These are phyloP conservation scores for Tyto alba DNA, from an alignment of 2,113 vertebrate species.

Conservation along the genomic window DNA sequence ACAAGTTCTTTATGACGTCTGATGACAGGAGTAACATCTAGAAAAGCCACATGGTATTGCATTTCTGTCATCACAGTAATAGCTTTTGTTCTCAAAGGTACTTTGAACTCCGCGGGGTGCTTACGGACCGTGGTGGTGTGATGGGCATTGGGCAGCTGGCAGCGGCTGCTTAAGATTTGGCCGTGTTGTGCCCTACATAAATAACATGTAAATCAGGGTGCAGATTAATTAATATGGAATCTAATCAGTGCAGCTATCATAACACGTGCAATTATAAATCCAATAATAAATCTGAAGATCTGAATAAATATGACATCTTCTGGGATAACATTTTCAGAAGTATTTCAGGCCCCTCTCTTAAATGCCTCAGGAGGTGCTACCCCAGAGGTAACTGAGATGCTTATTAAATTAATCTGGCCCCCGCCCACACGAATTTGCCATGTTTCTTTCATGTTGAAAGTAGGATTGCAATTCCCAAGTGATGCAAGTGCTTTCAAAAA, in stretches of 20 bases:
- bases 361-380: not conserved
- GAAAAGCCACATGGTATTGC: not conserved
- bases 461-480: not conserved
- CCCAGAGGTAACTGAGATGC: not conserved
- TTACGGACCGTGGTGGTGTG: not conserved
- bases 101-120: not conserved
- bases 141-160: not conserved
- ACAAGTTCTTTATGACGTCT: not conserved
- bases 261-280: not conserved
- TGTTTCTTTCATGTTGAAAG: not conserved
- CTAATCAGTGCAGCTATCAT: not conserved
- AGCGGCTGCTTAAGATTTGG: not conserved
- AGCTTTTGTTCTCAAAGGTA: not conserved
- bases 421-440: not conserved
- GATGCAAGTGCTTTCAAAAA: not conserved
- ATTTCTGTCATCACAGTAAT: not conserved
- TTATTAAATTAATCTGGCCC: not conserved
- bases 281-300: not conserved
- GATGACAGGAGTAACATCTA: not conserved
- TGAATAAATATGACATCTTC: not conserved
- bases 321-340: not conserved
- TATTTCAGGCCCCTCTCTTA: not conserved
- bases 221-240: constrained; percentile 7
- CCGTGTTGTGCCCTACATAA: not conserved
- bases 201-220: not conserved